phyloP scores from a whole-genome alignment of 2,113 vertebrate species.

The Suncus etruscus region DNA sequence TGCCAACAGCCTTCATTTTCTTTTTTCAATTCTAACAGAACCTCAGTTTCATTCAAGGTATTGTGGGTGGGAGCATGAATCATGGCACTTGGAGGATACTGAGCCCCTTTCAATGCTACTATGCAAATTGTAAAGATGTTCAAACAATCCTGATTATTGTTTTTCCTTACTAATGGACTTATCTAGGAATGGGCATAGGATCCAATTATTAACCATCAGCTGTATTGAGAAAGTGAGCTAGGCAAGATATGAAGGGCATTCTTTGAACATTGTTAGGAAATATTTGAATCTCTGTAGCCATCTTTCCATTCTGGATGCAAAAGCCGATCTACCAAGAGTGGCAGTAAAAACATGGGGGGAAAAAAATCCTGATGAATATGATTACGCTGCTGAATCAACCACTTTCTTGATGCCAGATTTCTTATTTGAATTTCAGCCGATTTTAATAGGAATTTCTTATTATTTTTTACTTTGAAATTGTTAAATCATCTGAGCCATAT shows the following conservation, averaged over 20 bases:
- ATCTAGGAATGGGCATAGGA: neutral
- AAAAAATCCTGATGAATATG: neutral
- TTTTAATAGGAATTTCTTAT: slow-evolving; percentile 9
- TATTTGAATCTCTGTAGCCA: neutral
- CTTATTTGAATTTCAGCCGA: slow-evolving; percentile 30
- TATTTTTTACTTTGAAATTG: neutral
- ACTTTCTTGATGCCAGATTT: neutral
- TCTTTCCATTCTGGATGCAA: neutral
- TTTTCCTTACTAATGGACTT: neutral
- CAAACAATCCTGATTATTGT: neutral
- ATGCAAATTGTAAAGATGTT: neutral
- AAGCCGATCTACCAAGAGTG: neutral
- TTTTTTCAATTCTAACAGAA: slow-evolving; percentile 53
- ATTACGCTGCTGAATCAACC: neutral
- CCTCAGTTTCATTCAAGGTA: slow-evolving; percentile 41
- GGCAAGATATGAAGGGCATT: too few species aligned
- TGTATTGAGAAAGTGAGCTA: neutral
- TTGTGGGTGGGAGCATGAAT: slow-evolving; percentile 3
- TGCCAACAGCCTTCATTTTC: neutral
- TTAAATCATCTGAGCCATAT: neutral
- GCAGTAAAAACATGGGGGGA: neutral
- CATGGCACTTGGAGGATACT: neutral
- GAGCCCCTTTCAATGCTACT: neutral
- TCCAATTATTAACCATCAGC: neutral
- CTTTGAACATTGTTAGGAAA: neutral